Conservation (phyloP, 2,113 vertebrate genomes). For the Phaethornis superciliosus region DNA sequence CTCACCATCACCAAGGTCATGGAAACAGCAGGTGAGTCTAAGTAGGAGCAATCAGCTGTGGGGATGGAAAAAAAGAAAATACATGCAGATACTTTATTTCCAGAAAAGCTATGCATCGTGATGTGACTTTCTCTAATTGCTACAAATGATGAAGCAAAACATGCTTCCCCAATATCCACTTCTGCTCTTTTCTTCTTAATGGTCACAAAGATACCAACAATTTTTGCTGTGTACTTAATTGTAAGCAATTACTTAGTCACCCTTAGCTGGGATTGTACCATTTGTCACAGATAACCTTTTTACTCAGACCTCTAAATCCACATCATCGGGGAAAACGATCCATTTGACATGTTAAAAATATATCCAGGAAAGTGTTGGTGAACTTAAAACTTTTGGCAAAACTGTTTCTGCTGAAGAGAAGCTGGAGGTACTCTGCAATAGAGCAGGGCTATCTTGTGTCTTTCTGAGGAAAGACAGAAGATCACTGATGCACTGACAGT, state of each 20-base stretch:
- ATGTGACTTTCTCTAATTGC: not conserved
- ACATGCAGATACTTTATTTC: not conserved
- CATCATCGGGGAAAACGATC: not conserved
- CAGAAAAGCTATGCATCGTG: not conserved
- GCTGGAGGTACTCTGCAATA: not conserved
- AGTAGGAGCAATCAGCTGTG: rapidly evolving
- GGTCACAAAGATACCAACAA: not conserved
- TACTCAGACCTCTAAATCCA: not conserved
- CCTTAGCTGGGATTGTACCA: not conserved
- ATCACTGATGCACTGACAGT: not conserved
- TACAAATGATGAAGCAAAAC: not conserved
- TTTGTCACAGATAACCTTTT: not conserved
- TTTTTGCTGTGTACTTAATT: not conserved
- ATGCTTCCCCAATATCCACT: not conserved
- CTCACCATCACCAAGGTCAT: not conserved
- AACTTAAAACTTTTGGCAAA: not conserved
- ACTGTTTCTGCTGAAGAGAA: not conserved
- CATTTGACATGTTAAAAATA: not conserved
- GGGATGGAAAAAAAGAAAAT: not conserved
- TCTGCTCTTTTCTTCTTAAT: not conserved
- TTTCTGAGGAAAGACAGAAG: not conserved
- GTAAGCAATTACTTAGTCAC: not conserved
- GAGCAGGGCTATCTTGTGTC: rapidly evolving
- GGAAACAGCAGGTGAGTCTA: conserved; percentile 65
- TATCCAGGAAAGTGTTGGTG: not conserved